These are phyloP conservation scores for Melanerpes aurifrons DNA, from an alignment of 2,113 vertebrate species.

Conservation along the genomic window DNA sequence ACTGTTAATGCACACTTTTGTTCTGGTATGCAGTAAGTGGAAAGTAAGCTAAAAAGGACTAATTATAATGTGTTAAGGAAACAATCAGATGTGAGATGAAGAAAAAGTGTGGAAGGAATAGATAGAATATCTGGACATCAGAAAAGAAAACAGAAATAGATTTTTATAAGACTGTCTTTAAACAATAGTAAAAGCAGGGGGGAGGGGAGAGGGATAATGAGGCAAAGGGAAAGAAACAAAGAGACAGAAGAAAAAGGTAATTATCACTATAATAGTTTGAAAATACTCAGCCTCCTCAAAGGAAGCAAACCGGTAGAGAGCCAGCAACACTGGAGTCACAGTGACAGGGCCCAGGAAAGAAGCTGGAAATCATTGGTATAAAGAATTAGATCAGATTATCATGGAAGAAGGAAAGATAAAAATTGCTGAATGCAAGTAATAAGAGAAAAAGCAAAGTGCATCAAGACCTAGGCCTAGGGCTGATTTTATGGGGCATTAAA, in stretches of 20 bases:
- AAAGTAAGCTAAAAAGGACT: not conserved
- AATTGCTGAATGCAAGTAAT: not conserved
- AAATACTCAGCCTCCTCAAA: not conserved
- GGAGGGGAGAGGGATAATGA: too few relatives aligned
- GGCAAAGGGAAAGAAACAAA: not conserved
- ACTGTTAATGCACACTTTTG: not conserved
- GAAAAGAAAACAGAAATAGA: not conserved
- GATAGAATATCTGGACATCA: not conserved
- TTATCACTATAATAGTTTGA: not conserved
- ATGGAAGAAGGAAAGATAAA: not conserved
- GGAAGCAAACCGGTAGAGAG: not conserved
- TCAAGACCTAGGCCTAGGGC: not conserved
- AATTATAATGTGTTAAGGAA: not conserved
- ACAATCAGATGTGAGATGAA: not conserved
- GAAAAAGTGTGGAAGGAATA: not conserved
- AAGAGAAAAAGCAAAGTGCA: not conserved
- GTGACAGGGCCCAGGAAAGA: not conserved
- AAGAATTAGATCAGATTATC: not conserved
- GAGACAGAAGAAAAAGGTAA: not conserved
- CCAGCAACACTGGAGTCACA: not conserved
- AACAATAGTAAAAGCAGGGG: not conserved
- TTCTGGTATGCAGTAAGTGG: not conserved
- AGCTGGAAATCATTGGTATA: not conserved
- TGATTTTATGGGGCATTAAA: not conserved
- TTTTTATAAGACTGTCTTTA: not conserved